These are phyloP conservation scores for Thomomys bottae DNA, from an alignment of 2,113 vertebrate genomes.

Conservation along the genomic window DNA sequence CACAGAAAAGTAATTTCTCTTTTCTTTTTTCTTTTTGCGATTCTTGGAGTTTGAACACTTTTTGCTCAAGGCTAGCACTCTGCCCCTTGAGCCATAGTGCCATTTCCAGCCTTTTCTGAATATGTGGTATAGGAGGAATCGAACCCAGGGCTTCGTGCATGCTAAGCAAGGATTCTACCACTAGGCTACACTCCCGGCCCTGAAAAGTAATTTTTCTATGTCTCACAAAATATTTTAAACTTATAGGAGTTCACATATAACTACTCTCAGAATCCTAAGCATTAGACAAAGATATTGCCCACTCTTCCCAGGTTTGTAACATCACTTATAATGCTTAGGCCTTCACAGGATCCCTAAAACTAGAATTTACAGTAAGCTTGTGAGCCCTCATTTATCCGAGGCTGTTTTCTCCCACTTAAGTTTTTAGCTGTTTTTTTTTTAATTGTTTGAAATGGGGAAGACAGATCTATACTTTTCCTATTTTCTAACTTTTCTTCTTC, in stretches of 20 bases:
- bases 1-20: background rate
- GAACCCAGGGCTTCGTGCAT: too few relatives aligned
- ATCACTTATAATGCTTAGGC: slow-evolving; percentile 11
- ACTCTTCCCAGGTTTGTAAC: background rate
- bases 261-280: background rate
- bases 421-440: background rate
- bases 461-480: background rate
- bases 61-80: too few relatives aligned
- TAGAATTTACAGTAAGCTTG: slow-evolving; percentile 22
- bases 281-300: background rate
- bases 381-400: background rate
- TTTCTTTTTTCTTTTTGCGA: too few relatives aligned
- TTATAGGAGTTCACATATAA: background rate
- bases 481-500: background rate
- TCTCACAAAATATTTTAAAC: slow-evolving; percentile 24
- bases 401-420: background rate
- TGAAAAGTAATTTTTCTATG: slow-evolving; percentile 12
- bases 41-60: too few relatives aligned
- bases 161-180: too few relatives aligned
- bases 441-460: slow-evolving; percentile 14
- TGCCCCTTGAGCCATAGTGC: too few relatives aligned
- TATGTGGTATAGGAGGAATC: too few relatives aligned
- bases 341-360: slow-evolving; percentile 2
- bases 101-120: too few relatives aligned
- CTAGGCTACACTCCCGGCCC: too few relatives aligned